These are phyloP conservation scores for Pygocentrus nattereri DNA, from an alignment of 2,797 vertebrate species.

Conservation along the genomic window DNA sequence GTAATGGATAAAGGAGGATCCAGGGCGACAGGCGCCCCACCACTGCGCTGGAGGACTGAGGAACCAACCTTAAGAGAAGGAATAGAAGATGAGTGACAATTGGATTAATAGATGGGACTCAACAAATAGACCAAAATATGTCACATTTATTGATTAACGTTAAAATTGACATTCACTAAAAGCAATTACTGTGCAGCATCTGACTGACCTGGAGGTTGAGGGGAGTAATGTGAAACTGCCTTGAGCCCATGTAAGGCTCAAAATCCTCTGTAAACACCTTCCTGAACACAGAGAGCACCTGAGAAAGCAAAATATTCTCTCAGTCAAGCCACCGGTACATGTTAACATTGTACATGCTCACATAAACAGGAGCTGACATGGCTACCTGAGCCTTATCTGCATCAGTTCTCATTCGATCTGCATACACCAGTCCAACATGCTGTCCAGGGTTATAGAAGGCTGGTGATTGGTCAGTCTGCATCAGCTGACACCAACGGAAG, in stretches of 20 bases:
- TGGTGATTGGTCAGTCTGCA: conserved; percentile 92
- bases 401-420: conserved; percentile 91
- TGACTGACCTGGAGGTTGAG: conserved; percentile 89
- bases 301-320: conserved; percentile 19
- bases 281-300: conserved; percentile 89
- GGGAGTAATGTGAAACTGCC: conserved; percentile 91
- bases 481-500: conserved; percentile 98
- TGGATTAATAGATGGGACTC: too few species aligned
- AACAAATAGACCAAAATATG: too few species aligned
- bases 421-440: conserved; percentile 91
- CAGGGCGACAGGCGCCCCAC: conserved; percentile 75
- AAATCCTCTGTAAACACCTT: conserved; percentile 86
- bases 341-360: neutral
- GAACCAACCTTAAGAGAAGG: conserved; percentile 84
- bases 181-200: neutral
- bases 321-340: neutral
- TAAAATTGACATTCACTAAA: neutral
- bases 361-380: too few species aligned
- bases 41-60: conserved; percentile 89
- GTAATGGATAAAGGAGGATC: conserved; percentile 85
- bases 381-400: conserved; percentile 89
- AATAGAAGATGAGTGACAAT: neutral
- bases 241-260: conserved; percentile 85
- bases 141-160: too few species aligned
- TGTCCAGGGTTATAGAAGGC: conserved; percentile 92